Conservation (phyloP, 1,140 invertebrate genomes). For the Eumeta japonica region DNA sequence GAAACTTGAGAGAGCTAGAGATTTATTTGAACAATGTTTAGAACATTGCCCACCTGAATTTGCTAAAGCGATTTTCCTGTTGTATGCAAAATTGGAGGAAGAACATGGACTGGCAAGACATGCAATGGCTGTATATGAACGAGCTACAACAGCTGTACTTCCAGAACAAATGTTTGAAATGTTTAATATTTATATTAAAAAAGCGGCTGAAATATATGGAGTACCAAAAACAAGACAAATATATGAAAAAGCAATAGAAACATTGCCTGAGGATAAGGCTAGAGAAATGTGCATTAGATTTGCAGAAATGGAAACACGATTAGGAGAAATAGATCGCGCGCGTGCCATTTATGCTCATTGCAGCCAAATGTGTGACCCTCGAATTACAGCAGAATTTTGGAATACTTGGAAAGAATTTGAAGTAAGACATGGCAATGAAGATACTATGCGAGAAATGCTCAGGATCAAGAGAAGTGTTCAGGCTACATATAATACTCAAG, state of each 20-base stretch:
- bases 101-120: conserved; percentile 95
- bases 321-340: conserved; percentile 97
- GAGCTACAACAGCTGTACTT: conserved; percentile 87
- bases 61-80: conserved; percentile 91
- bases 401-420: conserved; percentile 99
- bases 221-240: conserved; percentile 95
- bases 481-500: conserved; percentile 94
- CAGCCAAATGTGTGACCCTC: conserved; percentile 98
- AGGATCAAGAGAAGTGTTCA: conserved; percentile 96
- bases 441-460: conserved; percentile 98
- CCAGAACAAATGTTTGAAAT: conserved; percentile 95
- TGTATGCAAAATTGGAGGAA: conserved; percentile 98
- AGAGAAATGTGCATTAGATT: conserved; percentile 96
- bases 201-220: conserved; percentile 96
- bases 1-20: conserved; percentile 94
- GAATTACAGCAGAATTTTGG: conserved; percentile 94
- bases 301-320: conserved; percentile 95
- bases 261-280: conserved; percentile 84
- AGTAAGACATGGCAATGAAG: conserved; percentile 98
- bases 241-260: conserved; percentile 97
- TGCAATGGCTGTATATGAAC: conserved; percentile 97
- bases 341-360: conserved; percentile 97
- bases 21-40: conserved; percentile 98
- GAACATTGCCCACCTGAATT: conserved; percentile 93
- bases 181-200: conserved; percentile 98